phyloP scores from a whole-genome alignment of 2,113 vertebrate species.

The Oceanodroma tethys region DNA sequence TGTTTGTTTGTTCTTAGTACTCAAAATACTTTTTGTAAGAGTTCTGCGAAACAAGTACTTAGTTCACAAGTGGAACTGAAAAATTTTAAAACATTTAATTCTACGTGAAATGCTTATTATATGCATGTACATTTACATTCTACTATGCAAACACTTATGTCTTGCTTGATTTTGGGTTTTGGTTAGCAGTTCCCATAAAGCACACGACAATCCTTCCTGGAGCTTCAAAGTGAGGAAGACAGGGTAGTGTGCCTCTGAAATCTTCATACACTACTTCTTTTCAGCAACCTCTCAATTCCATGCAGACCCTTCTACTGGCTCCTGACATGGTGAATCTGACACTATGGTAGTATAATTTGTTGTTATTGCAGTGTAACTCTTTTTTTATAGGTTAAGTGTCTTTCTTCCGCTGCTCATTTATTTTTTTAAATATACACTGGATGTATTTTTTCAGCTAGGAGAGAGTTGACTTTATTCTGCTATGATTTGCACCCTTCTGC shows the following conservation, averaged over 20 bases:
- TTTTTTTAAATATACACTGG: neutral
- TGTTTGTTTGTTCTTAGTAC: neutral
- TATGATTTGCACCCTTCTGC: neutral
- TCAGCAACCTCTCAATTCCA: neutral
- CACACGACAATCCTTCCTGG: neutral
- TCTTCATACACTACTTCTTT: neutral
- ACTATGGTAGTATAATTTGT: neutral
- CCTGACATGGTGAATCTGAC: neutral
- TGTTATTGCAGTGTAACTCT: neutral
- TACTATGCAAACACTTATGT: neutral
- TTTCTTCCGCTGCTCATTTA: neutral
- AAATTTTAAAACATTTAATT: fast-evolving
- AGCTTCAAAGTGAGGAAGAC: neutral
- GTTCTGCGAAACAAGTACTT: neutral
- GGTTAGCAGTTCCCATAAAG: neutral
- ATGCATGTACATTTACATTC: neutral
- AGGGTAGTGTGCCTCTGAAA: neutral
- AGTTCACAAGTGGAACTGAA: neutral
- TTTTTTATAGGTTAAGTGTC: neutral
- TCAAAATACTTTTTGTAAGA: neutral
- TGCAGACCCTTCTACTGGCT: neutral
- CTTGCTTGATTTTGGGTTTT: neutral
- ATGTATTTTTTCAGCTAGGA: neutral
- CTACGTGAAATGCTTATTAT: neutral
- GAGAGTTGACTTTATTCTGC: neutral